Evolutionary conservation across 2,888 invertebrate genomes (phyloP), one percentile per base, ranked within the genome.

Genomic region (Morinoia aosen): DNA sequence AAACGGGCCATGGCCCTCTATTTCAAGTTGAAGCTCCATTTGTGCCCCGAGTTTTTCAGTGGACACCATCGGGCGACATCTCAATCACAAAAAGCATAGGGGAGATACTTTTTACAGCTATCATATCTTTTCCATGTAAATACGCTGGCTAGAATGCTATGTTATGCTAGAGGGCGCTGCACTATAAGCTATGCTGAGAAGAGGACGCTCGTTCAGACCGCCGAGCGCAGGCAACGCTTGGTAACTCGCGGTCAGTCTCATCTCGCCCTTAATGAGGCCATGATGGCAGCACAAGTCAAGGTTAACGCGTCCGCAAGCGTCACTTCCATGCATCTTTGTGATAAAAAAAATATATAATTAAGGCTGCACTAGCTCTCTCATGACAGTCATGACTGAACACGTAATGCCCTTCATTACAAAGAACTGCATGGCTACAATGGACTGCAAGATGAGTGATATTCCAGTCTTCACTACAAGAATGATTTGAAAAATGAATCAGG

Each of bases 221-320:
- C 90, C 16, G 90, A 19, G 16, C 12, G 39, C 48, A 11, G 90
- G 16, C 57, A 57, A 48, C 93, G 33, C 93, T 39, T 33, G 57
- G 57, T 93, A 93, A 93, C 57, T 93, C 57, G 93, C 58, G 93
- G 56, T 33, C 93, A 93, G 57, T 93, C 93, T 56, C 93, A 93
- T 93, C 93, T 57, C 93, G 57, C 93, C 33, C 91, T 93, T 93
- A 57, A 93, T 93, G 93, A 93, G 93, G 93, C 48, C 93, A 93
- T 93, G 93, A 56, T 48, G 58, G 57, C 57, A 93, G 48, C 93
- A 57, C 93, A 57, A 93, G 93, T 93, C 93, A 93, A 93, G 93
- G 93, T 93, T 93, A 93, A 93, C 93, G 25, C 48, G 93, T 57
- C 57, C 57, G 57, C 57, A 93, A 90, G 90, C 90, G 90, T 90